These are phyloP conservation scores for Lordiphosa collinella DNA, from an alignment of 1,140 invertebrate species.

Conservation along the genomic window DNA sequence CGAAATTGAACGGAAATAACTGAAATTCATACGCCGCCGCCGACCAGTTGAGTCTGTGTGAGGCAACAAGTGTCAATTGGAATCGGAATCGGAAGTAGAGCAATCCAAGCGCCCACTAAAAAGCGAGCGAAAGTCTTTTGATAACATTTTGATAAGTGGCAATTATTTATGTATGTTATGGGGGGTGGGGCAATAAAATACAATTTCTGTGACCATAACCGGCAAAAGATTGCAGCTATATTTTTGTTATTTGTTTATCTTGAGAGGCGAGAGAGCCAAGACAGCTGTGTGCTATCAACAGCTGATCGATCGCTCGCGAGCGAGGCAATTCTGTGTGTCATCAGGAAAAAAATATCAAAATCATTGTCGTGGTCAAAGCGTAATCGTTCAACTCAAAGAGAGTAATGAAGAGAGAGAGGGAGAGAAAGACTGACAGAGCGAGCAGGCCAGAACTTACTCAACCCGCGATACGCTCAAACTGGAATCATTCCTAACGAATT, in stretches of 20 bases:
- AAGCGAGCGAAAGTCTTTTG: slow-evolving; percentile 30
- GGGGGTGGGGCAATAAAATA: no score
- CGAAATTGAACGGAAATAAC: slow-evolving; percentile 78
- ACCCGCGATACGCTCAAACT: no score
- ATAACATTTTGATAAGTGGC: slow-evolving; percentile 10
- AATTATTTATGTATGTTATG: no score
- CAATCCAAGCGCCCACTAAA: no score
- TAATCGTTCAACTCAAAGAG: neutral
- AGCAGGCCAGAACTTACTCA: neutral
- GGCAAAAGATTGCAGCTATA: slow-evolving; percentile 17
- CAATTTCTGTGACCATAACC: slow-evolving; percentile 1
- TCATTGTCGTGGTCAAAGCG: slow-evolving; percentile 28
- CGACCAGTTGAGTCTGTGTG: neutral
- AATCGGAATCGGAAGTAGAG: slow-evolving; percentile 5
- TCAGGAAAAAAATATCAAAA: slow-evolving; percentile 6
- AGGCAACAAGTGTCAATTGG: no score
- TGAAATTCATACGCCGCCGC: slow-evolving; percentile 47
- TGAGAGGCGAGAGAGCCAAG: slow-evolving; percentile 5
- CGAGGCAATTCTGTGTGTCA: slow-evolving; percentile 9
- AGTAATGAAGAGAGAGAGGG: slow-evolving; percentile 14
- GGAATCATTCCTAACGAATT: no score
- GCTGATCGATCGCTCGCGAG: neutral
- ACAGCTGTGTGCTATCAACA: slow-evolving; percentile 13
- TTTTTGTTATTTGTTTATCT: slow-evolving; percentile 34
- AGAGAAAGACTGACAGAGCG: neutral